Percentiles rank a stretch among this genome's conserved stretches.
Conservation (phyloP, 1,140 invertebrate species). For the Thalassaphorura encarpata region DNA sequence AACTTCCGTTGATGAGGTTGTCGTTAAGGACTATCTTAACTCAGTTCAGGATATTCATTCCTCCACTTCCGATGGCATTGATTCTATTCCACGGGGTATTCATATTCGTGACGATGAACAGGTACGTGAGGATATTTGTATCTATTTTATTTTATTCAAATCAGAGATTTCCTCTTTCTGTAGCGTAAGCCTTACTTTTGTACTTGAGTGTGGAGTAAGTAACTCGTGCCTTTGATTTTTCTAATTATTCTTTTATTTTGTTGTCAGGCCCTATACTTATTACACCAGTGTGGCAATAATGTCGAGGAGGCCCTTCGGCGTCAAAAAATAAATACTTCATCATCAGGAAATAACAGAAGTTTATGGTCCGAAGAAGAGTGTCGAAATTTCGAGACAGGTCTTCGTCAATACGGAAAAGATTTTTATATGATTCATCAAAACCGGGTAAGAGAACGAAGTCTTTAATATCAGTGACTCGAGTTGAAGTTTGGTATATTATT, state of each 20-base stretch:
- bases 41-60: constrained; percentile 50
- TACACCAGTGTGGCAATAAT: constrained; percentile 90
- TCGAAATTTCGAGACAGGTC: constrained; percentile 88
- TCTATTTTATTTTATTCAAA: too few relatives aligned
- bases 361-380: constrained; percentile 97
- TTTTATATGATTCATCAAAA: constrained; percentile 90
- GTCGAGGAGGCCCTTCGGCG: constrained; percentile 80
- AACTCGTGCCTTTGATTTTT: not conserved
- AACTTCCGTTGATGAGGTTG: constrained; percentile 55
- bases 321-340: constrained; percentile 59
- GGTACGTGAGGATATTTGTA: constrained; percentile 33
- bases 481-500: not conserved
- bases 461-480: not conserved
- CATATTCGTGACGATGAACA: constrained; percentile 85
- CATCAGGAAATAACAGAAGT: constrained; percentile 56
- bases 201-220: not conserved
- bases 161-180: constrained; percentile 2
- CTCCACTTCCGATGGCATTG: constrained; percentile 43
- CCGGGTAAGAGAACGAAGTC: constrained; percentile 46
- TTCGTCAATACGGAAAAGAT: constrained; percentile 88
- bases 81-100: constrained; percentile 56
- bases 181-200: too few relatives aligned
- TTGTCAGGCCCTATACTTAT: constrained; percentile 69
- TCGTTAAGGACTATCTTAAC: constrained; percentile 70
- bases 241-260: constrained; percentile 1